These are phyloP conservation scores for Cataglyphis rosenhaueri DNA, from an alignment of 2,888 invertebrate species.

Conservation along the genomic window DNA sequence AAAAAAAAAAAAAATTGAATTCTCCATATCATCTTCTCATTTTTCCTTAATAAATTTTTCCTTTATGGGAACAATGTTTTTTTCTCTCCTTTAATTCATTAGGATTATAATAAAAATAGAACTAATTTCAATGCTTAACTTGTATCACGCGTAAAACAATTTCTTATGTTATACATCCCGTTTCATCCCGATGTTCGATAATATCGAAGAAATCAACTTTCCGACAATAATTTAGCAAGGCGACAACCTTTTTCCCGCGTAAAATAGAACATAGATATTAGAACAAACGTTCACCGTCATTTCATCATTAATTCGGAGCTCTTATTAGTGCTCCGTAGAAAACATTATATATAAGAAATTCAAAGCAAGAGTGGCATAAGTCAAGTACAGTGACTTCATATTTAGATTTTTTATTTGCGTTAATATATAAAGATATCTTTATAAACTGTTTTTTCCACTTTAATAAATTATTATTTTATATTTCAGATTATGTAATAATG, in stretches of 20 bases:
- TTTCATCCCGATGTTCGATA: conserved; percentile 35
- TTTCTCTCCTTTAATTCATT: neutral
- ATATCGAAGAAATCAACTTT: conserved; percentile 36
- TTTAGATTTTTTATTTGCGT: neutral
- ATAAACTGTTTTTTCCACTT: conserved; percentile 3
- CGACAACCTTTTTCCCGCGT: conserved; percentile 17
- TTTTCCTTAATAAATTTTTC: neutral
- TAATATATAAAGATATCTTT: conserved; percentile 4
- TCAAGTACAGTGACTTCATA: neutral
- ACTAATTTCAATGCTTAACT: neutral
- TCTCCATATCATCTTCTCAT: neutral
- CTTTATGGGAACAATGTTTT: neutral
- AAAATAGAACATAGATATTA: conserved; percentile 37
- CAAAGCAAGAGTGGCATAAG: conserved; percentile 33
- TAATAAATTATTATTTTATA: conserved; percentile 12
- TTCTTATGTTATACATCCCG: conserved; percentile 34
- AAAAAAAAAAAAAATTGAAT: neutral
- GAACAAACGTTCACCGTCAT: conserved; percentile 27
- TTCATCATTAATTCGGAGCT: conserved; percentile 24
- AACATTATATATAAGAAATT: conserved; percentile 20
- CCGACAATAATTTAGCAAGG: conserved; percentile 46
- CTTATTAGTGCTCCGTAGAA: conserved; percentile 4
- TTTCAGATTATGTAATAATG: conserved; percentile 1
- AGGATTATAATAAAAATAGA: neutral
- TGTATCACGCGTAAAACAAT: neutral